Percentiles rank a stretch among this genome's conserved stretches.
Evolutionary conservation across 1,140 invertebrate genomes (phyloP).

Genomic region (Hycleus cichorii): DNA sequence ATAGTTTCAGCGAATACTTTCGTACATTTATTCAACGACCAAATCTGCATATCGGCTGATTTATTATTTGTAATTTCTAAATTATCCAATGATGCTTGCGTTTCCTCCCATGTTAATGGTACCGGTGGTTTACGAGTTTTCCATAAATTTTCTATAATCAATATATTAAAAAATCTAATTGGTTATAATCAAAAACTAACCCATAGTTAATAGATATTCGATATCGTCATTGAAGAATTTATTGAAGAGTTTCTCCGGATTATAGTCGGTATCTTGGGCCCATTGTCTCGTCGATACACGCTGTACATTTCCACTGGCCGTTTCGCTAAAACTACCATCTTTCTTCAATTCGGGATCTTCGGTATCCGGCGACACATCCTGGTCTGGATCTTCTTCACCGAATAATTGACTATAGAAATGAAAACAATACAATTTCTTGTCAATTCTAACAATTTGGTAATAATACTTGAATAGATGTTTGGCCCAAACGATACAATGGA

Average conservation of each 20-base stretch:
- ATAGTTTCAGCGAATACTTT: conserved; percentile 71
- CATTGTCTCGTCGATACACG: conserved; percentile 83
- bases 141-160: conserved; percentile 74
- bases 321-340: conserved; percentile 40
- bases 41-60: conserved; percentile 37
- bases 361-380: conserved; percentile 96
- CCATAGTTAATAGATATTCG: conserved; percentile 87
- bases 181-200: conserved; percentile 18
- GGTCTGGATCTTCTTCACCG: conserved; percentile 91
- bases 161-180: neutral
- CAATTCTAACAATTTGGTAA: conserved; percentile 27
- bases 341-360: conserved; percentile 78
- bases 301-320: conserved; percentile 59
- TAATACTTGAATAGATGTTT: conserved; percentile 96
- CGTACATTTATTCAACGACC: conserved; percentile 52
- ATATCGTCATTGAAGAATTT: conserved; percentile 97
- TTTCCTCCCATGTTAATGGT: conserved; percentile 66
- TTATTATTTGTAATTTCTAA: conserved; percentile 14
- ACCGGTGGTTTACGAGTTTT: conserved; percentile 73
- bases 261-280: conserved; percentile 78
- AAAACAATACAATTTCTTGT: conserved; percentile 8
- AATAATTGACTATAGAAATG: conserved; percentile 77
- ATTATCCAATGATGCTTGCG: neutral
- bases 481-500: conserved; percentile 99
- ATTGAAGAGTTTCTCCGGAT: conserved; percentile 73